Evolutionary conservation across 2,113 vertebrate genomes (phyloP), one percentile per base, ranked within the genome.

Genomic region (Glaucidium brasilianum): DNA sequence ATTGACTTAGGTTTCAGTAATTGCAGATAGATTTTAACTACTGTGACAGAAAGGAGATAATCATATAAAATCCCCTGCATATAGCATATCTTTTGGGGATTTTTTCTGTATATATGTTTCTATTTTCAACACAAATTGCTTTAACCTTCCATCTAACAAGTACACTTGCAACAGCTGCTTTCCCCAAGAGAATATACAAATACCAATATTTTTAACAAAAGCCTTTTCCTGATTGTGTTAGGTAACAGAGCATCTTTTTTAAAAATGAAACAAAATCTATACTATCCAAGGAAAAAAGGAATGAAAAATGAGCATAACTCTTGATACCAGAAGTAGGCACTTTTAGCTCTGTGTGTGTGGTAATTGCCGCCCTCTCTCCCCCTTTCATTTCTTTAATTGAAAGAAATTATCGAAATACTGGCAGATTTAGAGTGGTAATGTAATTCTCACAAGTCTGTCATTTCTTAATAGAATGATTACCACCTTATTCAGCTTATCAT

Each of bases 1-100:
- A 95, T 87, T 87, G 64, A 67, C n/a, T 94, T 64, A 49, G 12
- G 27, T 80, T 87, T 94, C 92, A 86, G 75, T 69, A 95, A 88
- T 62, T 82, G 66, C 13, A 69, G 45, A 73, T 90, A 26, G 64
- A 83, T 55, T 90, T 66, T 83, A 88, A 20, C 41, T 90, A 73
- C 47, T 80, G 47, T 90, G 59, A 66, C 22, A 69, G 60, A 45
- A 68, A 66, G 62, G 23, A 74, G 52, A 47, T 85, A 64, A 64
- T 47, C 84, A n/a, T 35, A 22, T 58, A 34, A 88, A 92, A 73
- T 52, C 2, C 7, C 12, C 30, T 58, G 34, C 20, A 55, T 49
- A 32, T 66, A 69, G 19, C 37, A 15, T 62, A 34, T 39, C 37
- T 41, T 74, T n/a, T 15, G 30, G n/a, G 9, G 2, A 5, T 39